Evolutionary conservation across 2,113 vertebrate species (phyloP).

Genomic region (Nicator chloris): DNA sequence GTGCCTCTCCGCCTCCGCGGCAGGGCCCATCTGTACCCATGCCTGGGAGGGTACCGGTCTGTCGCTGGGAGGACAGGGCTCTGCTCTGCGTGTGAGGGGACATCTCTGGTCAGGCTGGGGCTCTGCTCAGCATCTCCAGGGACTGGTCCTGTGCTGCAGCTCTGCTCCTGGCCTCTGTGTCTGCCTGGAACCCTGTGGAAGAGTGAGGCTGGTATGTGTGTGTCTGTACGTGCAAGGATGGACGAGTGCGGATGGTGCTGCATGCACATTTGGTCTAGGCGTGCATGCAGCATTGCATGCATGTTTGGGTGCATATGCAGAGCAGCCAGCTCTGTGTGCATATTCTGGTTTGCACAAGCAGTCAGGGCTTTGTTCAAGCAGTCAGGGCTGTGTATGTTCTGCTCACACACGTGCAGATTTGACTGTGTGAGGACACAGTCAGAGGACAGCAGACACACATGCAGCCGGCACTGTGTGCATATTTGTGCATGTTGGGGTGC

Average conservation of each 20-base stretch:
- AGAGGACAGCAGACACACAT: background rate
- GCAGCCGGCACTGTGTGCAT: accelerated
- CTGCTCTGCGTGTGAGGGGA: background rate
- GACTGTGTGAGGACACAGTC: background rate
- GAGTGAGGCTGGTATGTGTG: background rate
- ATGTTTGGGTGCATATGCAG: background rate
- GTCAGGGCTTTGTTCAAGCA: background rate
- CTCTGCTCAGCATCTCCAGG: background rate
- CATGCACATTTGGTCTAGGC: accelerated
- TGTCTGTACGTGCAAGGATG: accelerated
- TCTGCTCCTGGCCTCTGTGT: background rate
- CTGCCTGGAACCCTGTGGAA: background rate
- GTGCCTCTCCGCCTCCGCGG: background rate
- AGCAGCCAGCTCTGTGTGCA: background rate
- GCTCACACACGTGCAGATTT: accelerated
- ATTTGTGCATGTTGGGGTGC: accelerated
- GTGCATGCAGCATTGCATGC: background rate
- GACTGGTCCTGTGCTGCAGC: accelerated
- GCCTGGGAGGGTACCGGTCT: background rate
- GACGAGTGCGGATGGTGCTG: accelerated
- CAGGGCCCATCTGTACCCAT: background rate
- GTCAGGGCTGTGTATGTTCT: background rate
- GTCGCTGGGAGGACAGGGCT: background rate
- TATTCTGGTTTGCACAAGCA: background rate
- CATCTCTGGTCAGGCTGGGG: background rate